Evolutionary conservation across 2,797 vertebrate species (phyloP).

Genomic region (Ambastaia sidthimunki): DNA sequence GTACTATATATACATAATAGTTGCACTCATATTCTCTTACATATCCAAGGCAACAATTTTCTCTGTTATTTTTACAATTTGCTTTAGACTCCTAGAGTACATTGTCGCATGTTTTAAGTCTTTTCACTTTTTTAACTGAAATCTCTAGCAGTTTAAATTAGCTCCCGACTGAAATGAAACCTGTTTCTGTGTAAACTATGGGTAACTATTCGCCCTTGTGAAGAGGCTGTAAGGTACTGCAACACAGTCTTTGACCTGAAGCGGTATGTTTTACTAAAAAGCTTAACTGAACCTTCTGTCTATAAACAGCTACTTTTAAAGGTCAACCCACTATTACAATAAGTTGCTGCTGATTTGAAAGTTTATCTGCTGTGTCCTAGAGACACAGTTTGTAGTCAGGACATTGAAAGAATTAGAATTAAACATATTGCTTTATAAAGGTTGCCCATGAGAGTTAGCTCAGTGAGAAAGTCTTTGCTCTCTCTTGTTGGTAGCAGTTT

Average conservation of each 20-base stretch:
- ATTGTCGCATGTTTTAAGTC: constrained; percentile 2
- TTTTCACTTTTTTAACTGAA: not conserved
- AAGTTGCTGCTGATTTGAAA: not conserved
- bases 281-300: not conserved
- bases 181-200: not conserved
- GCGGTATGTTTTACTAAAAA: not conserved
- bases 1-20: not conserved
- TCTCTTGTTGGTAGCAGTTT: no score
- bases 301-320: not conserved
- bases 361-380: constrained; percentile 1
- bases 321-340: not conserved
- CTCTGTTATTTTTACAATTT: not conserved
- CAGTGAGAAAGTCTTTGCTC: no score
- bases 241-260: not conserved
- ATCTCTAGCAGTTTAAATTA: not conserved
- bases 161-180: not conserved
- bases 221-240: not conserved
- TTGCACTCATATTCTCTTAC: not conserved
- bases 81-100: not conserved
- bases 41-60: not conserved
- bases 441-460: no score
- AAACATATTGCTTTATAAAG: not conserved
- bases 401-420: not conserved
- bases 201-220: not conserved
- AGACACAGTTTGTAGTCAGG: not conserved